Base-by-base conservation (phyloP, 2,888 invertebrate genomes). In the Spisula subtruncata region DNA sequence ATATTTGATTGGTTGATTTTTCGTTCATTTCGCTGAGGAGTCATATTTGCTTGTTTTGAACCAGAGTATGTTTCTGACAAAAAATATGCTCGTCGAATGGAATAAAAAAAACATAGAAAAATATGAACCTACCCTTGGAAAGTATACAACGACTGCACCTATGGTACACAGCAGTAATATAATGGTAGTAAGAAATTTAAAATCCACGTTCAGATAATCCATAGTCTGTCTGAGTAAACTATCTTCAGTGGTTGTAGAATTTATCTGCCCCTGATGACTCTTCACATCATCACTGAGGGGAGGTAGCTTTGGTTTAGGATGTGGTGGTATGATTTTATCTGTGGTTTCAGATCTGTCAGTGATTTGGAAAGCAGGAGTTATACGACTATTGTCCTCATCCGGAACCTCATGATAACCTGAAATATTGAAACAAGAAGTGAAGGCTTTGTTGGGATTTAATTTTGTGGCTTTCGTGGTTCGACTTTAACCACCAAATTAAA, bases 331-430 rank as follows among this genome's bases (percentile, higher is more conserved):
- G 25, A 94, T 90, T 79, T 92, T 92, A 12, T 92, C 89, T 25
- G 87, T 89, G 14, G 87, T 90, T n/a, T 90, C 89, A 0, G 94
- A 94, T 29, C 91, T 92, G 89, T 95, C 95, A 14, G 95, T 92
- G 32, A 96, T 94, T 82, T 95, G 95, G 46, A 93, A 94, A 0
- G 93, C 94, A 20, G 95, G 92, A 0, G 94, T 94, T 25, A 96
- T 95, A 41, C 93, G 90, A 8, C 94, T 90, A 29, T 92, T 91
- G 14, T 95, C 91, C 88, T 95, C 90, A 51, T 96, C 96, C 20
- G 96, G 96, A 8, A 96, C 95, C 92, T 96, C 96, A 92, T 96
- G 96, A 86, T 96, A 96, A 80, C 96, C 96, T 96, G 84, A 10
- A 85, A 86, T 41, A 41, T 41, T 41, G 41, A 41, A 41, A 41